phyloP scores from a whole-genome alignment of 2,797 vertebrate species.

The Phoebastria nigripes region DNA sequence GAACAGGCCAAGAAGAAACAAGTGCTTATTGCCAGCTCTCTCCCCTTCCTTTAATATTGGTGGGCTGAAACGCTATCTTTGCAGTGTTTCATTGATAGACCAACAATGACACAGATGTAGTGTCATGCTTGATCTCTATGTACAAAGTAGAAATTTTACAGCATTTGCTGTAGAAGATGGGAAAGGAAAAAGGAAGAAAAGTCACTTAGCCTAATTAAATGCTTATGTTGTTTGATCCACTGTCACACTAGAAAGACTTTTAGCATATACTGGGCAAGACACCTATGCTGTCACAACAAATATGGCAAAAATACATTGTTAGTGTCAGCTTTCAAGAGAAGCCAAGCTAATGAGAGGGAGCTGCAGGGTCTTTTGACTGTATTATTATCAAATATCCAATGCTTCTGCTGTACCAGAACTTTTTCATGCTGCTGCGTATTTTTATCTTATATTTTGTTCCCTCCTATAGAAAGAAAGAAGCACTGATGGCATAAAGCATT shows the following conservation, averaged over 20 bases:
- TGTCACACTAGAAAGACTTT: neutral
- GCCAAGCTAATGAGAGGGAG: neutral
- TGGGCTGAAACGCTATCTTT: neutral
- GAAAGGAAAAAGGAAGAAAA: neutral
- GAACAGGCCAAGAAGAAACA: neutral
- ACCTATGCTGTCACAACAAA: neutral
- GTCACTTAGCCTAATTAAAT: neutral
- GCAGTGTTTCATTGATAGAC: neutral
- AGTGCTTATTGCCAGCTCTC: neutral
- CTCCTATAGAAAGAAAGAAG: neutral
- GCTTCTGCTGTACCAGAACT: neutral
- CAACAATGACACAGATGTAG: neutral
- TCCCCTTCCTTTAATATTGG: neutral
- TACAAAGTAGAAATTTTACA: neutral
- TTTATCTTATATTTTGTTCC: neutral
- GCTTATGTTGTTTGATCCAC: neutral
- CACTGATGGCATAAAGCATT: neutral
- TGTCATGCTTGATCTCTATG: neutral
- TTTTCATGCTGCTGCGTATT: neutral
- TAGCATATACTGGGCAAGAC: neutral
- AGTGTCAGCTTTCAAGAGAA: neutral
- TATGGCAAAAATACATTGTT: neutral
- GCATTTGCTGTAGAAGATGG: neutral
- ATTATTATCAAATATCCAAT: neutral
- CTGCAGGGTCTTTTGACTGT: neutral